Percentiles rank a stretch among this genome's conserved stretches.
These are phyloP conservation scores for Bombus consobrinus DNA, from an alignment of 1,140 invertebrate genomes.

Conservation along the genomic window DNA sequence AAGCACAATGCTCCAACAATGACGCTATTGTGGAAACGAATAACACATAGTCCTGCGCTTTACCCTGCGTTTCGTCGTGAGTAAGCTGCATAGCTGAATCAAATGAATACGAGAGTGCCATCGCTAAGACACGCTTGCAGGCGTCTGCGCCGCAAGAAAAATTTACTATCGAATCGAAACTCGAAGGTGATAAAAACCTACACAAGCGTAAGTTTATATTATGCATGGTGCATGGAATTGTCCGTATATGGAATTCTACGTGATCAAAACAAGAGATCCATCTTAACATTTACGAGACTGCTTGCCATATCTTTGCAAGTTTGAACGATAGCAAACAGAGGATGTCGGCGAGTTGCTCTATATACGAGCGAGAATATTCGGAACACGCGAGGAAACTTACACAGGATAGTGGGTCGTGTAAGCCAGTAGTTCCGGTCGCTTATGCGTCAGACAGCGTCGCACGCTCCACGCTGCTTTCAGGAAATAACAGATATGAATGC, in stretches of 20 bases:
- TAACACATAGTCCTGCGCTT: constrained; percentile 77
- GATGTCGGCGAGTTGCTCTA: background rate
- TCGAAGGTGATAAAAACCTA: background rate
- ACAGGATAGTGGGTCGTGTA: constrained; percentile 31
- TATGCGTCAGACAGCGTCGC: constrained; percentile 54
- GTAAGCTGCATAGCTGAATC: constrained; percentile 76
- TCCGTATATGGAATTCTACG: background rate
- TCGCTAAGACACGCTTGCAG: constrained; percentile 66
- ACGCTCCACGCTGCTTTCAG: constrained; percentile 31
- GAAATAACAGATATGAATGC: constrained; percentile 44
- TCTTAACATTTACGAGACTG: background rate
- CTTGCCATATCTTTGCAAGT: background rate
- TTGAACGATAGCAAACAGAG: background rate
- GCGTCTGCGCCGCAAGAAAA: constrained; percentile 31
- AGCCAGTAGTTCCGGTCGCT: constrained; percentile 58
- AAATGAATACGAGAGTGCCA: constrained; percentile 77
- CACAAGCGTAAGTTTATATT: background rate
- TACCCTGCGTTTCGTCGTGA: constrained; percentile 71
- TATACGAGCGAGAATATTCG: constrained; percentile 18
- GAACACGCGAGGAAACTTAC: constrained; percentile 33
- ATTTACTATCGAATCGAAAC: constrained; percentile 10
- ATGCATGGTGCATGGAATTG: background rate
- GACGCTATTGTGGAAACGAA: constrained; percentile 79
- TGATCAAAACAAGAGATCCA: background rate
- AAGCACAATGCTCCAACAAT: constrained; percentile 78